phyloP scores from a whole-genome alignment of 2,113 vertebrate genomes.

The Dicaeum eximium region DNA sequence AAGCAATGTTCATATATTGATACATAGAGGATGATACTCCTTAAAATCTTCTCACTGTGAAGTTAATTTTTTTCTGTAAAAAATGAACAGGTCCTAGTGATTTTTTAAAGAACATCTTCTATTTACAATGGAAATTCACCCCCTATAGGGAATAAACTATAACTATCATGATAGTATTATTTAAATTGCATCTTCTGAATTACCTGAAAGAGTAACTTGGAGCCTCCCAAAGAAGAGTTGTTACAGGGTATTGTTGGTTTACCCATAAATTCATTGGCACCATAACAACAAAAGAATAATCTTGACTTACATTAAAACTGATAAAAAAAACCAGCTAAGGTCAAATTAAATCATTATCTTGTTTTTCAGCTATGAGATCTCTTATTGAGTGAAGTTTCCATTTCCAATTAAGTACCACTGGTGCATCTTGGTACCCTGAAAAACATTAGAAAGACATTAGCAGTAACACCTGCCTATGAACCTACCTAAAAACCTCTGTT shows the following conservation, averaged over 20 bases:
- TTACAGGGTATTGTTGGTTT: background rate
- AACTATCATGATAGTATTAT: background rate
- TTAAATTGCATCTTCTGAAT: background rate
- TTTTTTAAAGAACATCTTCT: background rate
- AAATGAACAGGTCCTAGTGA: background rate
- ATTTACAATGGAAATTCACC: background rate
- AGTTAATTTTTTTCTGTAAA: background rate
- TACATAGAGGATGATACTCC: background rate
- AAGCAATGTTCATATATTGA: background rate
- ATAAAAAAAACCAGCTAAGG: background rate
- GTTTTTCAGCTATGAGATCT: background rate
- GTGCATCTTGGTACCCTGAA: background rate
- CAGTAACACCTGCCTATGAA: background rate
- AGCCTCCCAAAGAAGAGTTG: background rate
- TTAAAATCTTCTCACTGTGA: background rate
- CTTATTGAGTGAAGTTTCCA: background rate
- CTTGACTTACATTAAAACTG: background rate
- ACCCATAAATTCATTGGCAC: background rate
- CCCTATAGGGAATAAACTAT: background rate
- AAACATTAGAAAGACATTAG: background rate
- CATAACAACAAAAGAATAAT: background rate
- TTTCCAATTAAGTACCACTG: background rate
- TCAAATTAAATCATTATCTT: background rate
- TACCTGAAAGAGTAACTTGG: background rate
- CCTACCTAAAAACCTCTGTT: background rate